Evolutionary conservation across 2,797 vertebrate species (phyloP).

Genomic region (Schizopygopsis pylzovi): DNA sequence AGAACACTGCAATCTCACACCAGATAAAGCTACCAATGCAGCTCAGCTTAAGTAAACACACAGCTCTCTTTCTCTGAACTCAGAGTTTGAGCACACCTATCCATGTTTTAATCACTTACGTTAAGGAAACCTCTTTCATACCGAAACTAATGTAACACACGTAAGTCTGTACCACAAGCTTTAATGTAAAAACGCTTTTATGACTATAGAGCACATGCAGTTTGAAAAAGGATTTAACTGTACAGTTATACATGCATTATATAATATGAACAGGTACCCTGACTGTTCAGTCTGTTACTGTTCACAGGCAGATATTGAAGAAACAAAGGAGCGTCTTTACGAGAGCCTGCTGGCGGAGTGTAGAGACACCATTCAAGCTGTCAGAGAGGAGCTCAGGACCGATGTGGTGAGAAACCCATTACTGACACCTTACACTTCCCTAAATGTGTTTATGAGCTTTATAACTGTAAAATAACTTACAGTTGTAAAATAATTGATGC

Average conservation of each 20-base stretch:
- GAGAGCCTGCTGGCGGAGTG: constrained; percentile 96
- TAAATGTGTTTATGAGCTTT: neutral
- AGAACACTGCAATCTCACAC: neutral
- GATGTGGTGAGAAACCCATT: constrained; percentile 82
- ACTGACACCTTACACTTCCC: neutral
- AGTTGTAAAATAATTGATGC: no score
- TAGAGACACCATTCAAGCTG: constrained; percentile 96
- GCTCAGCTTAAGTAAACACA: neutral
- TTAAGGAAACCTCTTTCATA: neutral
- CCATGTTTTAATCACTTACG: neutral
- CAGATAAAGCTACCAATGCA: neutral
- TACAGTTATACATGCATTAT: neutral
- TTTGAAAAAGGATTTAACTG: neutral
- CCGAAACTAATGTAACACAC: neutral
- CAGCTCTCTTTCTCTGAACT: no score
- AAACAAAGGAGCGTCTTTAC: constrained; percentile 96
- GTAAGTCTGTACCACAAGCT: neutral
- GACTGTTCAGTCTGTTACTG: neutral
- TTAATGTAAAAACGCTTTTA: neutral
- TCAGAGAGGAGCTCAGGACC: constrained; percentile 91
- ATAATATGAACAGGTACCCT: neutral
- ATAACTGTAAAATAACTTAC: no score
- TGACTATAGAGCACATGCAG: neutral
- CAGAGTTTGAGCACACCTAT: neutral
- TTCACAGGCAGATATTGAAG: constrained; percentile 89